Evolutionary conservation across 1,140 invertebrate genomes (phyloP), one percentile per base, ranked within the genome.

Genomic region (Harpegnathos saltator): DNA sequence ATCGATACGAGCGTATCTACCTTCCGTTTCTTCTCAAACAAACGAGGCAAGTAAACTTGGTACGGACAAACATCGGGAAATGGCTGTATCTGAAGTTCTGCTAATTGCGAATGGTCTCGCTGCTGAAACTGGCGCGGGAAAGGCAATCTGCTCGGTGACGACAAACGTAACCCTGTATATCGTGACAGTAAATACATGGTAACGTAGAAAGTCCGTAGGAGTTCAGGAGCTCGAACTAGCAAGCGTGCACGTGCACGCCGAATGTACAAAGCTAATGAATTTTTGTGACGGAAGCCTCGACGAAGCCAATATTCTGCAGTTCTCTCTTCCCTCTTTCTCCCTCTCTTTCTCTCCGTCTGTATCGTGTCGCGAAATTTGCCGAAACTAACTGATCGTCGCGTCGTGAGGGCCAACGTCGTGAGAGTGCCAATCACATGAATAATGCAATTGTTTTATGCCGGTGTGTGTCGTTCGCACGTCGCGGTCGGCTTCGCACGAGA

Each of bases 261-360:
- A 33, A 29, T 58, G n/a, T 63, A 77, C 75, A 80, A 80, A 80
- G 75, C 75, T 80, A 80, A 80, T 80, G 75, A 80, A 80, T 80
- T 80, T 80, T 80, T 80, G 75, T 24, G 65, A 69, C 65, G n/a
- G n/a, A 29, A 17, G 17, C 19, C 63, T 14, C 59, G 75, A 80
- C 58, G 75, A 80, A 80, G 63, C 75, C 75, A 80, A 80, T 80
- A 80, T 54, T 58, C 44, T 44, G 5, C 33, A 33, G 38, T 9
- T n/a, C 12, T 11, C 66, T 0, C 24, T 24, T n/a, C 61, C 3
- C 48, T n/a, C 12, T 15, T 54, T 0, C 24, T 24, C 9, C 11
- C 38, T 44, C 3, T 9, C 29, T 44, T 9, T 14, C 5, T 9
- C 66, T 0, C 24, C 11, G 3, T 44, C 3, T 9, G 63, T 38